Evolutionary conservation across 2,888 invertebrate species (phyloP), one percentile per base, ranked within the genome.

Genomic region (Drosophila maculinotata): DNA sequence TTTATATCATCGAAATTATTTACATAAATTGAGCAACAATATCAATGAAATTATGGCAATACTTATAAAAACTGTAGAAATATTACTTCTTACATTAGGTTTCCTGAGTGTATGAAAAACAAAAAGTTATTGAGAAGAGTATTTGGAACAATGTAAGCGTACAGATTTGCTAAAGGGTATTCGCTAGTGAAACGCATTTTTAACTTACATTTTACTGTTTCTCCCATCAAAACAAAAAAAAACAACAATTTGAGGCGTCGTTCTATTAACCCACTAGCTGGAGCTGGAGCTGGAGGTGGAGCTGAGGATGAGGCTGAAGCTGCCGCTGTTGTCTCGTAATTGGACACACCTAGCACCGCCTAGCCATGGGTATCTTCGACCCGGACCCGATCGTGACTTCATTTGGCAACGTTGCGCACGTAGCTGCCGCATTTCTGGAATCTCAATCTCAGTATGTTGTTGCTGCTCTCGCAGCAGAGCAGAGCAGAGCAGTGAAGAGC

Each of bases 191-290:
- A 10, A 4, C 39, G 7, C 30, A 44, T 36, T 38, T 36, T 12
- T 36, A 31, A 10, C 15, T 10, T 15, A 2, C 1, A 12, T n/a
- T 35, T 23, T 20, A 12, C 12, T 63, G 14, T 51, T 68, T 48
- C 35, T 14, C 26, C 59, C 45, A 49, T 25, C 14, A 1, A 25
- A 45, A 8, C 3, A 8, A 17, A 1, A 12, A 30, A 47, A 28
- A 15, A 44, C 47, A 62, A 49, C 38, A 69, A 54, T 48, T 36
- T 36, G 17, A 53, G 62, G 39, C 69, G 45, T 45, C 68, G 87
- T 87, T 76, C 82, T 70, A 82, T 82, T 82, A 82, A 82, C 82
- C 82, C 85, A 87, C 69, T 87, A 58, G 60, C 39, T 53, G 33
- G 3, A 14, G 48, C 44, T 58, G 48, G n/a, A 0, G 33, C 39